phyloP scores from a whole-genome alignment of 1,140 invertebrate species.

The Macrobrachium rosenbergii region DNA sequence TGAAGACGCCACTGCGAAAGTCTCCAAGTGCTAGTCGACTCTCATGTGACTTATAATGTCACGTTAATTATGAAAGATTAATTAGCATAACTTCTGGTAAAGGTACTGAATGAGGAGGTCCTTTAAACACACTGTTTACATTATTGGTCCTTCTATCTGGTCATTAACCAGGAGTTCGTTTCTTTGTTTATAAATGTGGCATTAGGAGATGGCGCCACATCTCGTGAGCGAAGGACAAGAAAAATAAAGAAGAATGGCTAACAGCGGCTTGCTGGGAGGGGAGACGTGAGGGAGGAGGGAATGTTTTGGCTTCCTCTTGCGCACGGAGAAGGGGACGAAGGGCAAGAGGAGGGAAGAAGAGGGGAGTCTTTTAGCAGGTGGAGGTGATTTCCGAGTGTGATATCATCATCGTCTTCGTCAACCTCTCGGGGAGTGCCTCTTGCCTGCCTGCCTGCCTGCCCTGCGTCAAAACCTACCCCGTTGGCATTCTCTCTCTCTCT shows the following conservation, averaged over 20 bases:
- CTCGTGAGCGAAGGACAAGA: background rate
- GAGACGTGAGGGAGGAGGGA: background rate
- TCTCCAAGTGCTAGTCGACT: too few species aligned
- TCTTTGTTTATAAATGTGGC: background rate
- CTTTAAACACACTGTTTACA: too few species aligned
- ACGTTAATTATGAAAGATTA: too few species aligned
- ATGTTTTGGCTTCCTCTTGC: background rate
- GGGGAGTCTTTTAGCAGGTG: constrained; percentile 10
- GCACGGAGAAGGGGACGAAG: background rate
- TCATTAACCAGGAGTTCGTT: background rate
- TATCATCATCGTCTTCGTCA: constrained; percentile 10
- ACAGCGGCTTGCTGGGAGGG: background rate
- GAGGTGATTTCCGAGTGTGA: constrained; percentile 4
- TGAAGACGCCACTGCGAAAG: too few species aligned
- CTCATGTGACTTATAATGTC: too few species aligned
- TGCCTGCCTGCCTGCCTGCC: background rate
- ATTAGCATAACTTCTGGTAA: too few species aligned
- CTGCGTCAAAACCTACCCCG: too few species aligned
- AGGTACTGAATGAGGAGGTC: too few species aligned
- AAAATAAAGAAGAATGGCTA: background rate
- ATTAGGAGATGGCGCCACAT: background rate
- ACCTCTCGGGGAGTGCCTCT: background rate
- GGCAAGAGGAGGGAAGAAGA: background rate
- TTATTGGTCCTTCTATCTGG: too few species aligned
- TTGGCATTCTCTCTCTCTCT: constrained; percentile 10